phyloP scores from a whole-genome alignment of 2,113 vertebrate species.

The Polypterus senegalus region DNA sequence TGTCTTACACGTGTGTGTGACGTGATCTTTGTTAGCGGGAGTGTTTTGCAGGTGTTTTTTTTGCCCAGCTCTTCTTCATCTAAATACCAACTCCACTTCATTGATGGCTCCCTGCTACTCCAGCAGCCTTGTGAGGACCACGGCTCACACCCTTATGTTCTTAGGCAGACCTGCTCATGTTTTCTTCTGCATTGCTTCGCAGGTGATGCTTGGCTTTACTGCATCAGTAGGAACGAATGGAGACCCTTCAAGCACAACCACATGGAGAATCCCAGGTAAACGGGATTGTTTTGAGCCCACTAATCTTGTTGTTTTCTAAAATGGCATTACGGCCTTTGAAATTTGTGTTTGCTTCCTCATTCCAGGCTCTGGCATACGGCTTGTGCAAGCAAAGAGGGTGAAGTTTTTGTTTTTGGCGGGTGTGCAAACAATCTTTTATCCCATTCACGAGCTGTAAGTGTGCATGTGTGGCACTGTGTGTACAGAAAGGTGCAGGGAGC shows the following conservation, averaged over 20 bases:
- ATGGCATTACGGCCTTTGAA: neutral
- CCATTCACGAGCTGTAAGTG: slow-evolving; percentile 78
- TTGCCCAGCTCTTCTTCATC: too few species aligned
- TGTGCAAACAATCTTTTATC: slow-evolving; percentile 90
- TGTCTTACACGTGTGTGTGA: too few species aligned
- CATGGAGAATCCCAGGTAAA: slow-evolving; percentile 73
- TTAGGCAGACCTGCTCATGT: neutral
- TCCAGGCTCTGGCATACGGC: slow-evolving; percentile 89
- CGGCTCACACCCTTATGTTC: too few species aligned
- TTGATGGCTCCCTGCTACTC: too few species aligned
- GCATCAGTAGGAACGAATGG: slow-evolving; percentile 83
- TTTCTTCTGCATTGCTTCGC: slow-evolving; percentile 16
- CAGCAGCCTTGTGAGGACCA: too few species aligned
- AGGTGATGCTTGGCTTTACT: slow-evolving; percentile 94
- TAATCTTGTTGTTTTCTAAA: slow-evolving; percentile 1
- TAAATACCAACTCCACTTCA: too few species aligned
- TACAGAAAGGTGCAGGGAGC: too few species aligned
- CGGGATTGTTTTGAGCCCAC: too few species aligned
- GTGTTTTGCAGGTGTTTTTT: too few species aligned
- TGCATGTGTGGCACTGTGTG: too few species aligned
- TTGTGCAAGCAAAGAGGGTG: slow-evolving; percentile 77
- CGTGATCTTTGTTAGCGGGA: too few species aligned
- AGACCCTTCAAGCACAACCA: slow-evolving; percentile 75
- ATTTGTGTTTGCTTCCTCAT: slow-evolving; percentile 13
- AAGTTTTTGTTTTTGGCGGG: slow-evolving; percentile 92